Evolutionary conservation across 1,140 invertebrate genomes (phyloP).

Genomic region (Drosophila suzukii): DNA sequence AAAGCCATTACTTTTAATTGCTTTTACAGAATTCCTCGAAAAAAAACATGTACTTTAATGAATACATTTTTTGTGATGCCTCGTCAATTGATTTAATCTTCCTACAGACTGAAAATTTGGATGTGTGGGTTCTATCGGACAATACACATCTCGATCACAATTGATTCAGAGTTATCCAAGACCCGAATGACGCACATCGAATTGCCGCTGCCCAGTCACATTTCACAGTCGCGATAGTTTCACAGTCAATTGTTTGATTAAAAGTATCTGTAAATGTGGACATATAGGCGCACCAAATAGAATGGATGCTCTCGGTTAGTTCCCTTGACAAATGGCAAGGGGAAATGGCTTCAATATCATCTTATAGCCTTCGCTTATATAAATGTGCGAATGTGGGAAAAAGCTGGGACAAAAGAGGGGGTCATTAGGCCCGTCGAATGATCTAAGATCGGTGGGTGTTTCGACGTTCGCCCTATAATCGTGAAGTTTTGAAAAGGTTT

Average conservation of each 20-base stretch:
- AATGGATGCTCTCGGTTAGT: not conserved
- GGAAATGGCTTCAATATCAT: constrained; percentile 17
- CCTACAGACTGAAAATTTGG: not conserved
- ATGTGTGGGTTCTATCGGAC: constrained; percentile 8
- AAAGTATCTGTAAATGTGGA: constrained; percentile 25
- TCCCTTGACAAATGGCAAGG: constrained; percentile 13
- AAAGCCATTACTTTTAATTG: constrained; percentile 2
- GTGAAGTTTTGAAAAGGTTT: not conserved
- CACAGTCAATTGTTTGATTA: constrained; percentile 34
- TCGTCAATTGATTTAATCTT: constrained; percentile 43
- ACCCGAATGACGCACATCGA: constrained; percentile 37
- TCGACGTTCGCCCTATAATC: not conserved
- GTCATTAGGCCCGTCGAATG: constrained; percentile 14
- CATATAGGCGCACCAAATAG: not conserved
- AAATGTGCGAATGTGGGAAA: constrained; percentile 17
- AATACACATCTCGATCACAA: constrained; percentile 28
- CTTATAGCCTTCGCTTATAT: constrained; percentile 35
- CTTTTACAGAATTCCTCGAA: constrained; percentile 8
- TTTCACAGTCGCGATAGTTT: constrained; percentile 25
- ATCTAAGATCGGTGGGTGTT: constrained; percentile 15
- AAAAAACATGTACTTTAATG: constrained; percentile 3
- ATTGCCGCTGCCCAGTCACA: not conserved
- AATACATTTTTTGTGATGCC: constrained; percentile 25
- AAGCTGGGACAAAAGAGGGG: not conserved
- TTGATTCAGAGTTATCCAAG: constrained; percentile 38